These are phyloP conservation scores for Crypturellus undulatus DNA, from an alignment of 2,113 vertebrate genomes.

Conservation along the genomic window DNA sequence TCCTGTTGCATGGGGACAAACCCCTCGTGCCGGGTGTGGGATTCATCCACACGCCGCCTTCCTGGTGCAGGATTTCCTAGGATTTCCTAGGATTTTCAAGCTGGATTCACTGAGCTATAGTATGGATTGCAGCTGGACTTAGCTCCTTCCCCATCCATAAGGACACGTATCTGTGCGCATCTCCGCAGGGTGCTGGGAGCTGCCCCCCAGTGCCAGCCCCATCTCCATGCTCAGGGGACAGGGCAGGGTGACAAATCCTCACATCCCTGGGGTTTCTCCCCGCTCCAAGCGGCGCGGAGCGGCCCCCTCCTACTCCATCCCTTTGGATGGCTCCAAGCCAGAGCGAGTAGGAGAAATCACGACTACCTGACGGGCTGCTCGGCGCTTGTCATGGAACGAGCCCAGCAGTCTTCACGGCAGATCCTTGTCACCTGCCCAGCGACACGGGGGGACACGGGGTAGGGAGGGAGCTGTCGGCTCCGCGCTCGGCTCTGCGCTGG, in stretches of 20 bases:
- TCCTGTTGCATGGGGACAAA: neutral
- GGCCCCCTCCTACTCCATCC: conserved; percentile 48
- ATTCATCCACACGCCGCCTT: neutral
- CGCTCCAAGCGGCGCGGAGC: neutral
- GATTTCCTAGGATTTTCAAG: neutral
- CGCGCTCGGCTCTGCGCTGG: neutral
- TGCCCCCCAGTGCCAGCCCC: neutral
- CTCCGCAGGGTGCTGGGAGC: neutral
- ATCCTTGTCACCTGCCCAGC: neutral
- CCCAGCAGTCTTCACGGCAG: conserved; percentile 11
- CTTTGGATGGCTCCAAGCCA: conserved; percentile 1
- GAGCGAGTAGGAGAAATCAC: conserved; percentile 63
- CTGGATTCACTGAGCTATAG: neutral
- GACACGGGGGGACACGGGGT: neutral
- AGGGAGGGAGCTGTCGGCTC: fast-evolving
- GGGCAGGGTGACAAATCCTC: neutral
- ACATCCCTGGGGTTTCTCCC: neutral
- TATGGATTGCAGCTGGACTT: neutral
- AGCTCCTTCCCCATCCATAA: neutral
- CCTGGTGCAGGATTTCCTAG: too few species aligned
- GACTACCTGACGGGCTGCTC: conserved; percentile 46
- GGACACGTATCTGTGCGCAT: neutral
- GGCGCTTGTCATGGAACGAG: conserved; percentile 7
- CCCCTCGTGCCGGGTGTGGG: neutral
- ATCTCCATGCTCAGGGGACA: fast-evolving